Conservation (phyloP, 2,113 vertebrate genomes). For the Nannobrachium achirus region DNA sequence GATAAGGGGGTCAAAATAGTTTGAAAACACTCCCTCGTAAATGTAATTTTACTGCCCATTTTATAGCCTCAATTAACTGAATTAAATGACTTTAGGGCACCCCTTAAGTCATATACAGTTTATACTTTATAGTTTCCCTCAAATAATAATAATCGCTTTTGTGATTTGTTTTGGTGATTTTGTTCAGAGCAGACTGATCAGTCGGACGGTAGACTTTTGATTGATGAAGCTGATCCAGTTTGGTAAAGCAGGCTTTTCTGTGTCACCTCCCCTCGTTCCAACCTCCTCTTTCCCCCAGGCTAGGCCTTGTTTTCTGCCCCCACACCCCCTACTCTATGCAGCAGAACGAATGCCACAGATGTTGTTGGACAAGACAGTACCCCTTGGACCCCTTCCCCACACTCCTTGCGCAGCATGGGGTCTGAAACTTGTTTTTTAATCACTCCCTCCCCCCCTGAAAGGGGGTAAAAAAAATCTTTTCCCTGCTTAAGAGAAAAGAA, state of each 20-base stretch:
- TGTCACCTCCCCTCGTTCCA: conserved; percentile 52
- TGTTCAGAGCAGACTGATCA: conserved; percentile 32
- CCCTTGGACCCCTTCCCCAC: conserved; percentile 73
- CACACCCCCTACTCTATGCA: conserved; percentile 49
- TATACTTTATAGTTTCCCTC: no score
- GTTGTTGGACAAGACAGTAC: conserved; percentile 79
- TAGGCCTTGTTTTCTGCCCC: conserved; percentile 66
- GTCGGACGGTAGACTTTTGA: conserved; percentile 54
- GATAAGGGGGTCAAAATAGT: conserved; percentile 71
- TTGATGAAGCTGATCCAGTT: conserved; percentile 68
- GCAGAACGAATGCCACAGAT: conserved; percentile 82
- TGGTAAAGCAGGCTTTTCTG: conserved; percentile 49
- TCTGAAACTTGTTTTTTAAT: conserved; percentile 83
- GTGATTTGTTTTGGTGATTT: conserved; percentile 2
- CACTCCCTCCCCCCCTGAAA: conserved; percentile 74
- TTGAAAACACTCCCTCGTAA: conserved; percentile 67
- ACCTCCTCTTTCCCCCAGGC: conserved; percentile 27
- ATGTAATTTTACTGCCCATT: conserved; percentile 3
- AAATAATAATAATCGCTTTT: no score
- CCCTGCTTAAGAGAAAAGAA: conserved; percentile 62
- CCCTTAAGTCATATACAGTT: no score
- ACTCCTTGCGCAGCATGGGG: conserved; percentile 82
- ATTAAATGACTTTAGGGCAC: neutral
- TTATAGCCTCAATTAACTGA: neutral
- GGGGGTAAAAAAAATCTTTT: no score